These are phyloP conservation scores for Laothoe populi DNA, from an alignment of 2,888 invertebrate species.

Conservation along the genomic window DNA sequence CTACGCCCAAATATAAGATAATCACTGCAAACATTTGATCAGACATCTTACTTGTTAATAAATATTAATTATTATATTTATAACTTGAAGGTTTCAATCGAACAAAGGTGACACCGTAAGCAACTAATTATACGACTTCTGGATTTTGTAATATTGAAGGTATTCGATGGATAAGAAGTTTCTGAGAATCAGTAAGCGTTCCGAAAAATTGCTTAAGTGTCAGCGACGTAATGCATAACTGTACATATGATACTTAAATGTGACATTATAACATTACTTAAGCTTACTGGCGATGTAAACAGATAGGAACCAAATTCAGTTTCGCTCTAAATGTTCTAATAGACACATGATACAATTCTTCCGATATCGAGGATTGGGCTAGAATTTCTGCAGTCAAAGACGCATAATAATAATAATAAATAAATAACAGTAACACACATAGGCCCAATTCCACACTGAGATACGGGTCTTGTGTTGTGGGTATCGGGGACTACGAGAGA, in stretches of 20 bases:
- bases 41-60: background rate
- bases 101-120: background rate
- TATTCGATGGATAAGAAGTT: constrained; percentile 12
- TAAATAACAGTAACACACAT: no score
- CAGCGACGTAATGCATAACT: constrained; percentile 8
- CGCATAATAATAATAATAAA: no score
- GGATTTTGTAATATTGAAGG: background rate
- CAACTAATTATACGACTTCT: constrained; percentile 9
- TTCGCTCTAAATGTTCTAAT: constrained; percentile 86
- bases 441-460: no score
- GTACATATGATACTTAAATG: constrained; percentile 8
- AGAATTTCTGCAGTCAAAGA: constrained; percentile 87
- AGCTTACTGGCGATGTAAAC: constrained; percentile 42
- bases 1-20: background rate
- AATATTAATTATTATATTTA: background rate
- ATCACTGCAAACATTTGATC: background rate
- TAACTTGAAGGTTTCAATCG: background rate
- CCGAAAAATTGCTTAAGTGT: constrained; percentile 19
- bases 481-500: no score
- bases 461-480: no score
- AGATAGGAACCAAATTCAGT: constrained; percentile 62
- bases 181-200: constrained; percentile 19
- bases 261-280: constrained; percentile 13
- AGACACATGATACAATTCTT: constrained; percentile 87
- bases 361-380: constrained; percentile 89